A percentile compares a stretch with the other conserved stretches of the same genome.
phyloP scores from a whole-genome alignment of 2,797 vertebrate species.

The Spinibarbus caldwelli region DNA sequence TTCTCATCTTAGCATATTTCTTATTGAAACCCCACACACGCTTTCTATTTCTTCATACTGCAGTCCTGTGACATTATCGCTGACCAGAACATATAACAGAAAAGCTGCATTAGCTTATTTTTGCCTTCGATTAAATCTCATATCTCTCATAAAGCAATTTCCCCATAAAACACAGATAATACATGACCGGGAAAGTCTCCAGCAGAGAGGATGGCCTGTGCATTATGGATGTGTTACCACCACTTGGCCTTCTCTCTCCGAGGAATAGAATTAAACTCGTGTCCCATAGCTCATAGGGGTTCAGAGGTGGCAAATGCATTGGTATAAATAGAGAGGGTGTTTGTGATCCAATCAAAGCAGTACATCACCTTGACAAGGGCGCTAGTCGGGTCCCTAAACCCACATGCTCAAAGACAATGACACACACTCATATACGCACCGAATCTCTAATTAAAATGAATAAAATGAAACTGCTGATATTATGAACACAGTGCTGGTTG shows the following conservation, averaged over 20 bases:
- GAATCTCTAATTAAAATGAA: conserved; percentile 41
- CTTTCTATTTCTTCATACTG: conserved; percentile 60
- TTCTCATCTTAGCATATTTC: conserved; percentile 40
- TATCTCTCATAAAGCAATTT: conserved; percentile 68
- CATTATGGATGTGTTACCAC: conserved; percentile 60
- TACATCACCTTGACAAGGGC: conserved; percentile 59
- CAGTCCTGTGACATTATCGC: conserved; percentile 66
- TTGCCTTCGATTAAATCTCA: conserved; percentile 69
- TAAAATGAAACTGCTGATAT: conserved; percentile 44
- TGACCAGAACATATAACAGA: conserved; percentile 62
- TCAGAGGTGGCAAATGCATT: conserved; percentile 39
- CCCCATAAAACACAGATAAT: conserved; percentile 67
- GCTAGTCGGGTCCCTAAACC: conserved; percentile 22
- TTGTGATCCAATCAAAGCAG: conserved; percentile 53
- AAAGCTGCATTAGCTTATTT: conserved; percentile 73
- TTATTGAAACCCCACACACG: conserved; percentile 66
- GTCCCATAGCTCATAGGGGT: conserved; percentile 32
- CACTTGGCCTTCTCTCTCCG: conserved; percentile 31
- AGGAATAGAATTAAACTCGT: conserved; percentile 54
- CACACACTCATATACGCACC: background rate
- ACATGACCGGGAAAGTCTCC: conserved; percentile 58
- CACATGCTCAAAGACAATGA: conserved; percentile 25
- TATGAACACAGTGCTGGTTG: background rate
- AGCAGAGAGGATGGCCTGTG: conserved; percentile 61
- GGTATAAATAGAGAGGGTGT: conserved; percentile 48